A percentile compares a stretch with the other conserved stretches of the same genome.
Conservation (phyloP, 2,797 vertebrate genomes). For the Ptychobarbus kaznakovi region DNA sequence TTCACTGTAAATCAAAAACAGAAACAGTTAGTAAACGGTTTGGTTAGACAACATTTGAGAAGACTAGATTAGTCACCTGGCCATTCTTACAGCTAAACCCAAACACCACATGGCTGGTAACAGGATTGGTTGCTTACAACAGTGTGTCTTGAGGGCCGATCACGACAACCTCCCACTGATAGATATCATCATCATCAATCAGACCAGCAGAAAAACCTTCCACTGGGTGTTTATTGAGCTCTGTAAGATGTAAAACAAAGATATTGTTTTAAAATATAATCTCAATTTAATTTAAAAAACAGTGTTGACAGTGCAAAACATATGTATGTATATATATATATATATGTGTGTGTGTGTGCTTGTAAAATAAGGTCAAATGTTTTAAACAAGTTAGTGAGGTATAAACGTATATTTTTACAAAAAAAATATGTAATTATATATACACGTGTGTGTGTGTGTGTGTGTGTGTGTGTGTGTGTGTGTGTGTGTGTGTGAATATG, state of each 20-base stretch:
- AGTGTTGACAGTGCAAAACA: too few relatives aligned
- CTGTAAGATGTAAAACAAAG: slow-evolving; percentile 52
- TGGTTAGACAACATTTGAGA: neutral
- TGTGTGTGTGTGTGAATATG: neutral
- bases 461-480: neutral
- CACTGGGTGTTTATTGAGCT: slow-evolving; percentile 82
- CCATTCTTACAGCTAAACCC: neutral
- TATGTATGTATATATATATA: too few relatives aligned
- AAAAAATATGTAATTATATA: neutral
- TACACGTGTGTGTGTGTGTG: neutral
- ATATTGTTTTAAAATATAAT: neutral
- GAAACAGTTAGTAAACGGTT: neutral
- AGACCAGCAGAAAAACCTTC: slow-evolving; percentile 82
- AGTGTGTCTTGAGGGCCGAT: slow-evolving; percentile 82
- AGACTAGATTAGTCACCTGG: neutral
- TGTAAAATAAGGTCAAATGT: neutral
- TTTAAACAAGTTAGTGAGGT: neutral
- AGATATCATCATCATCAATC: slow-evolving; percentile 80
- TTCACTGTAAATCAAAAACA: slow-evolving; percentile 68
- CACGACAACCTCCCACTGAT: slow-evolving; percentile 82
- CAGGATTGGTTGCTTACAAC: slow-evolving; percentile 70
- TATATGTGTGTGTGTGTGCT: neutral
- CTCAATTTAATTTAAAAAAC: too few relatives aligned
- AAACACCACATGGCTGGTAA: neutral
- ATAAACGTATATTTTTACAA: too few relatives aligned